Evolutionary conservation across 2,113 vertebrate species (phyloP).

Genomic region (Hucho hucho): DNA sequence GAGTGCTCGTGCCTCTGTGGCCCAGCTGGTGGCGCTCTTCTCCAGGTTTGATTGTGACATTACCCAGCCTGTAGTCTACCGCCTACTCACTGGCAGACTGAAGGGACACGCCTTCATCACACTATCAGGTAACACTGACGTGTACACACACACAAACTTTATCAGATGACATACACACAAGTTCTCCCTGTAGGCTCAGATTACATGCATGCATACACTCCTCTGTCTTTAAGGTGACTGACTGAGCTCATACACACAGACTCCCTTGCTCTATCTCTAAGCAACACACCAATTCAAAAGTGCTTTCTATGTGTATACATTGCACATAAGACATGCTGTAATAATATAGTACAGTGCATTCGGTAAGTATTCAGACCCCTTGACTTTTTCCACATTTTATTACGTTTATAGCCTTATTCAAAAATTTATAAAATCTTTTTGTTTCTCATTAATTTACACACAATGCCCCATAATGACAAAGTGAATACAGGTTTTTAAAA

Average conservation of each 20-base stretch:
- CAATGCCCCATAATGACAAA: too few relatives aligned
- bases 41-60: conserved; percentile 82
- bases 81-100: conserved; percentile 86
- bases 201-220: background rate
- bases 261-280: background rate
- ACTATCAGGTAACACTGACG: conserved; percentile 75
- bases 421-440: too few relatives aligned
- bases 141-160: background rate
- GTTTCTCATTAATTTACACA: too few relatives aligned
- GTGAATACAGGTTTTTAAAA: too few relatives aligned
- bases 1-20: conserved; percentile 76
- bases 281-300: too few relatives aligned
- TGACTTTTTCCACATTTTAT: too few relatives aligned
- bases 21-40: conserved; percentile 89
- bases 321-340: too few relatives aligned
- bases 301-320: too few relatives aligned
- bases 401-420: too few relatives aligned
- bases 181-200: background rate
- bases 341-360: too few relatives aligned
- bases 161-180: background rate
- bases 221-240: background rate
- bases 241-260: background rate
- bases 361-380: too few relatives aligned
- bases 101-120: conserved; percentile 93
- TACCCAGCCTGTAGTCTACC: conserved; percentile 75